Evolutionary conservation across 2,797 vertebrate genomes (phyloP).

Genomic region (Lepus oiostolus): DNA sequence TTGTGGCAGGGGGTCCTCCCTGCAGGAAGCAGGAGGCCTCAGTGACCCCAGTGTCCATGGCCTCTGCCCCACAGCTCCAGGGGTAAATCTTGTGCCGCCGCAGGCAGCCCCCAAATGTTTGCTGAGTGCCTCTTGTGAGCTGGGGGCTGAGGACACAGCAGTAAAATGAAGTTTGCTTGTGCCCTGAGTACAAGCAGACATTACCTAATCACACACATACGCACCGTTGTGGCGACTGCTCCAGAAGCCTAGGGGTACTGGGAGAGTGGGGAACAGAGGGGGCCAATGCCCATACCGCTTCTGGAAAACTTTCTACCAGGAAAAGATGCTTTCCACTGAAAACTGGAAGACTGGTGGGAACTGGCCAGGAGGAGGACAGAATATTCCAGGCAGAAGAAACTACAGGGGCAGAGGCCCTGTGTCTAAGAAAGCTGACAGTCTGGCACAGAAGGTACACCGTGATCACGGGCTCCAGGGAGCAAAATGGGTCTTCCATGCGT

Average conservation of each 20-base stretch:
- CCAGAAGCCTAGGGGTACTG: background rate
- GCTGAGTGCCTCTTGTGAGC: no score
- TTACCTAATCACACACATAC: background rate
- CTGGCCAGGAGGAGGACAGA: background rate
- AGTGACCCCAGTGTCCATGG: rapidly evolving
- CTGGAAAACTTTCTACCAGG: background rate
- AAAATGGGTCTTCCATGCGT: background rate
- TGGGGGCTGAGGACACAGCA: background rate
- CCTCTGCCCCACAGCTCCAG: background rate
- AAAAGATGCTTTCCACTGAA: background rate
- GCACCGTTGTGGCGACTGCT: background rate
- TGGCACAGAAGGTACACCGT: background rate
- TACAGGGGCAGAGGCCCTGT: background rate
- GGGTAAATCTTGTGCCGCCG: no score
- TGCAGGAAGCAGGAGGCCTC: background rate
- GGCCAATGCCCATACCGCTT: background rate
- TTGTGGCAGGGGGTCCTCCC: background rate
- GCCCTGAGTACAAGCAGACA: background rate
- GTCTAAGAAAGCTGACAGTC: background rate
- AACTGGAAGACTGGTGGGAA: background rate
- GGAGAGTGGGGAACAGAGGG: background rate
- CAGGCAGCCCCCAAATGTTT: background rate
- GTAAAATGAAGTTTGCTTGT: background rate
- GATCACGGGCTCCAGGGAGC: background rate
- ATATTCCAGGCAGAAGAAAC: background rate